These are phyloP conservation scores for Eulimnadia texana DNA, from an alignment of 1,140 invertebrate species.

Conservation along the genomic window DNA sequence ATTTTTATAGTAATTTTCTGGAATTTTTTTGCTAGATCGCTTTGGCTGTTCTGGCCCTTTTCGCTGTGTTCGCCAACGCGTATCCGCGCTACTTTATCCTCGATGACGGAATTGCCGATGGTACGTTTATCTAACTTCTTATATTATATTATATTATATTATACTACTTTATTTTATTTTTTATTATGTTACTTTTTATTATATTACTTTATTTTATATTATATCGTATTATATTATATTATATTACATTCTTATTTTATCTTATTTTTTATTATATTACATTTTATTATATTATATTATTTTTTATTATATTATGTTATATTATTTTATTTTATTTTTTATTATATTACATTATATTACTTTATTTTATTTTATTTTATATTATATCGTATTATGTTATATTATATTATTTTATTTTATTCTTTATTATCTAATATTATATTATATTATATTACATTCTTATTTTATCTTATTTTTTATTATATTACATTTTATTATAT, in stretches of 20 bases:
- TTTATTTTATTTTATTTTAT: background rate
- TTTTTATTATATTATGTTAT: background rate
- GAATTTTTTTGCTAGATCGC: background rate
- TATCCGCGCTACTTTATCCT: constrained; percentile 8
- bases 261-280: background rate
- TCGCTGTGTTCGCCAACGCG: constrained; percentile 5
- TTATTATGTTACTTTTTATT: too few relatives aligned
- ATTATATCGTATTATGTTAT: too few relatives aligned
- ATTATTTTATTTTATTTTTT: background rate
- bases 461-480: background rate
- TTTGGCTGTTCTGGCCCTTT: constrained; percentile 3
- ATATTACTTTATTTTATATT: too few relatives aligned
- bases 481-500: background rate
- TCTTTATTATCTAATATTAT: too few relatives aligned
- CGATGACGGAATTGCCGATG: constrained; percentile 7
- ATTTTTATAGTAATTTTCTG: background rate
- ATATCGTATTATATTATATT: too few relatives aligned
- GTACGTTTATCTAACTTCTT: background rate
- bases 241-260: background rate
- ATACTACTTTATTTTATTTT: background rate
- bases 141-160: background rate
- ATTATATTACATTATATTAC: background rate
- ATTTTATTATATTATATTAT: background rate
- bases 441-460: too few relatives aligned
- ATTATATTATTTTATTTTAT: too few relatives aligned